phyloP scores from a whole-genome alignment of 2,797 vertebrate species.

The Tapera naevia region DNA sequence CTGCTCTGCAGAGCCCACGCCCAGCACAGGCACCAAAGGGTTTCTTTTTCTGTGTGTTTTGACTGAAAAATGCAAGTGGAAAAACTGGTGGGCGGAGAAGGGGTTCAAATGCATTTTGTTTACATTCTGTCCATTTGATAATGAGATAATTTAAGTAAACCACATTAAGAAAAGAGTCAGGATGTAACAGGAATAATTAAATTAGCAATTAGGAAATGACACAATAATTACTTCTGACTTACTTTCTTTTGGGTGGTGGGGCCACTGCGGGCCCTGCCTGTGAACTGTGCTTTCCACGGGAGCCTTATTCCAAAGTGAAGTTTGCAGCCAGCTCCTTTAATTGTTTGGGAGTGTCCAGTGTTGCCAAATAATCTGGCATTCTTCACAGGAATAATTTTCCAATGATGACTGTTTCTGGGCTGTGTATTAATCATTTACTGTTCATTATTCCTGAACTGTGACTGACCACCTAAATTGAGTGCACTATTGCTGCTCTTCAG shows the following conservation, averaged over 20 bases:
- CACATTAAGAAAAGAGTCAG: background rate
- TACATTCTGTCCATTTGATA: background rate
- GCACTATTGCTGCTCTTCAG: slow-evolving; percentile 27
- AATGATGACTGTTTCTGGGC: background rate
- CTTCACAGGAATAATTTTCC: background rate
- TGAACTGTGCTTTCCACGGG: background rate
- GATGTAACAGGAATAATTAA: background rate
- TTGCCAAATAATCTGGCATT: too few relatives aligned
- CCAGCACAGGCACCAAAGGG: too few relatives aligned
- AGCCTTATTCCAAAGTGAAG: background rate
- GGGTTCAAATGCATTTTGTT: background rate
- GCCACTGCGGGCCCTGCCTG: too few relatives aligned
- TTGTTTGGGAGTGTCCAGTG: background rate
- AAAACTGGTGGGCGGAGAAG: background rate
- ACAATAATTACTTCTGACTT: background rate
- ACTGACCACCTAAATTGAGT: slow-evolving; percentile 54
- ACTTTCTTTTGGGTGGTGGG: too few relatives aligned
- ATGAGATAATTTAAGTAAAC: background rate
- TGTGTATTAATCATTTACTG: slow-evolving; percentile 29
- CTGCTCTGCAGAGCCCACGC: too few relatives aligned
- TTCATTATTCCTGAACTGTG: slow-evolving; percentile 57
- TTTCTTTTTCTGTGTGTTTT: rapidly evolving
- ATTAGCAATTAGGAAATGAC: background rate
- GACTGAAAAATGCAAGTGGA: background rate
- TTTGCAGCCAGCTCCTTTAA: background rate